Percentiles rank a stretch among this genome's conserved stretches.
Conservation (phyloP, 2,797 vertebrate genomes). For the Pterois miles region DNA sequence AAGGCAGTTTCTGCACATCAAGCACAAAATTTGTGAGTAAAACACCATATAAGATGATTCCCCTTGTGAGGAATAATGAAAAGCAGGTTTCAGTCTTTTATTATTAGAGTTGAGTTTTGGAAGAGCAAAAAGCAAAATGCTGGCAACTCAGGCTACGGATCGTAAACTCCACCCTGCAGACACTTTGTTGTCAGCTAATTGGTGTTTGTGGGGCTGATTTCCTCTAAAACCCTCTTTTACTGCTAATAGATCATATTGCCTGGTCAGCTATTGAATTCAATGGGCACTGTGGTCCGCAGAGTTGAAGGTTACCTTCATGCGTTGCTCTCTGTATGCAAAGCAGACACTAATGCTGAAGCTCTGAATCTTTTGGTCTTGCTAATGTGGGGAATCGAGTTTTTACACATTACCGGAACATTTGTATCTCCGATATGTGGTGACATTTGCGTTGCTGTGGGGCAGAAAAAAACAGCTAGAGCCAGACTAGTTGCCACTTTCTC, state of each 20-base stretch:
- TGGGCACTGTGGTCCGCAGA: slow-evolving; percentile 55
- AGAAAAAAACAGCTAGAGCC: neutral
- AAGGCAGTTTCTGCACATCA: neutral
- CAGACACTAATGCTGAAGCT: slow-evolving; percentile 21
- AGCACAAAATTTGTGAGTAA: neutral
- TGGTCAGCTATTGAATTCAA: slow-evolving; percentile 53
- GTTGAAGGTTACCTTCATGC: slow-evolving; percentile 21
- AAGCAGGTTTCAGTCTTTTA: neutral
- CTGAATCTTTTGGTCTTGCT: slow-evolving; percentile 5
- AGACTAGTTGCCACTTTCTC: neutral
- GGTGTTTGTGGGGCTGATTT: slow-evolving; percentile 46
- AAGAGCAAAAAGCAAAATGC: neutral
- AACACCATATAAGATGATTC: neutral
- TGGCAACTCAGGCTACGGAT: neutral
- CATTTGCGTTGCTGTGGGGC: too few relatives aligned
- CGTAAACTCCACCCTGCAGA: slow-evolving; percentile 7
- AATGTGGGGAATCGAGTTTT: neutral
- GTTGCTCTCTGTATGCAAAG: slow-evolving; percentile 15
- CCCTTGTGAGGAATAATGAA: neutral
- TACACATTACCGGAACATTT: slow-evolving; percentile 3
- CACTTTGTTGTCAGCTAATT: slow-evolving; percentile 46
- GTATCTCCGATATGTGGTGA: neutral
- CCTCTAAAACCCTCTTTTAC: slow-evolving; percentile 43
- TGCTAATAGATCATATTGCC: slow-evolving; percentile 56
- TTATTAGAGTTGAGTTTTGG: neutral